Evolutionary conservation across 2,888 invertebrate species (phyloP).

Genomic region (Stegana nigrithorax): DNA sequence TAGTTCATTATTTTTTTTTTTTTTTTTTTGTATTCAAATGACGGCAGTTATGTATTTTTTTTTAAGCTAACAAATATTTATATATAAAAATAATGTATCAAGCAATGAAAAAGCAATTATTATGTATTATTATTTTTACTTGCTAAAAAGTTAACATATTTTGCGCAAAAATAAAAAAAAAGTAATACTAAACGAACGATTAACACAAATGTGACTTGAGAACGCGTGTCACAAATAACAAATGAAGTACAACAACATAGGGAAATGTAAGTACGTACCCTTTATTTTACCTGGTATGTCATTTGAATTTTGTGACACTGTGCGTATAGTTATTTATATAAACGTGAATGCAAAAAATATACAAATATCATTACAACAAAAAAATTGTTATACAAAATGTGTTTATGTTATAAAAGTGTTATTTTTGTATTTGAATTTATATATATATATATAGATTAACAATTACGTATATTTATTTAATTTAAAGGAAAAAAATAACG

Average conservation of each 20-base stretch:
- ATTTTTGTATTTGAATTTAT: constrained; percentile 5
- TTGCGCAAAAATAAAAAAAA: not conserved
- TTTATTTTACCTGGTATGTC: too few relatives aligned
- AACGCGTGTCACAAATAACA: not conserved
- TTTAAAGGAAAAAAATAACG: not conserved
- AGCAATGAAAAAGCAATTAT: constrained; percentile 11
- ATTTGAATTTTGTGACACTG: too few relatives aligned
- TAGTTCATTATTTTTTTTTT: not conserved
- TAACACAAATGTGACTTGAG: not conserved
- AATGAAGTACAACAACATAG: not conserved
- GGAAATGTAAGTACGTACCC: too few relatives aligned
- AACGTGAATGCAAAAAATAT: too few relatives aligned
- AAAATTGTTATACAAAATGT: not conserved
- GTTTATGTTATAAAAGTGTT: not conserved
- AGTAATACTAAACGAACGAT: not conserved
- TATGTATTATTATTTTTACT: constrained; percentile 14
- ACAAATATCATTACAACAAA: not conserved
- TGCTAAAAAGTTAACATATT: not conserved
- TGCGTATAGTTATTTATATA: too few relatives aligned
- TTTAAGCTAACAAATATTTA: not conserved
- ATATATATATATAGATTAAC: not conserved
- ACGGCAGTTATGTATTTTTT: not conserved
- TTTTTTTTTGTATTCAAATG: not conserved
- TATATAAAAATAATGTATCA: constrained; percentile 2
- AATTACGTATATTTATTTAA: not conserved